Evolutionary conservation across 2,113 vertebrate species (phyloP), one percentile per base, ranked within the genome.

Genomic region (Polypterus senegalus): DNA sequence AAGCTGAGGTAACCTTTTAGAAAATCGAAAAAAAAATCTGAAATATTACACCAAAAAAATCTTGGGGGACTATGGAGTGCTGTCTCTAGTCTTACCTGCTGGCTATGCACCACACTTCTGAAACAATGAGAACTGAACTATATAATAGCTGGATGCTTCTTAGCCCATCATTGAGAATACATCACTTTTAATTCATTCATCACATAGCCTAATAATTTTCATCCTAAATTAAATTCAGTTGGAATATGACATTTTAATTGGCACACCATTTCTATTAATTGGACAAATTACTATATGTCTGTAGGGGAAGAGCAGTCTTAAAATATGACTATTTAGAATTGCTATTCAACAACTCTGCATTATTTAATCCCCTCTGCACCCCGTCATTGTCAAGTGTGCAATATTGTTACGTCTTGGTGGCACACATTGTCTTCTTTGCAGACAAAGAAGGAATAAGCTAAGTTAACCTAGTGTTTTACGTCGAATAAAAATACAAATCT

Each of bases 211-310:
- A 71, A 62, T 66, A 67, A 67, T 71, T 67, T 58, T 76, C 62
- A 64, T 74, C 75, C 71, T 66, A 75, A 79, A 77, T 81, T 65
- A 71, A 77, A 81, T 74, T 75, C 62, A 74, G 76, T 75, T 79
- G 65, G 74, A 73, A 81, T 75, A 61, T 78, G 74, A 79, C 74
- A 74, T 75, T 83, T 81, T 80, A 81, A 86, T 80, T 82, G 76
- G 79, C 76, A 78, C 73, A 70, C 69, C 69, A 70, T 76, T 81
- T 66, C 74, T 70, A 74, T 79, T 83, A 83, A 83, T 79, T 78
- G 69, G 70, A 78, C 74, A 79, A 79, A 86, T 79, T 76, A 74
- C 73, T 67, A 57, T 67, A 53, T 69, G 74, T 78, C 77, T 79
- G 69, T 63, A 75, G 76, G 76, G 77, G 66, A 75, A 78, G 73